A percentile compares a stretch with the other conserved stretches of the same genome.
These are phyloP conservation scores for Drosophila watanabei DNA, from an alignment of 1,140 invertebrate species.

Conservation along the genomic window DNA sequence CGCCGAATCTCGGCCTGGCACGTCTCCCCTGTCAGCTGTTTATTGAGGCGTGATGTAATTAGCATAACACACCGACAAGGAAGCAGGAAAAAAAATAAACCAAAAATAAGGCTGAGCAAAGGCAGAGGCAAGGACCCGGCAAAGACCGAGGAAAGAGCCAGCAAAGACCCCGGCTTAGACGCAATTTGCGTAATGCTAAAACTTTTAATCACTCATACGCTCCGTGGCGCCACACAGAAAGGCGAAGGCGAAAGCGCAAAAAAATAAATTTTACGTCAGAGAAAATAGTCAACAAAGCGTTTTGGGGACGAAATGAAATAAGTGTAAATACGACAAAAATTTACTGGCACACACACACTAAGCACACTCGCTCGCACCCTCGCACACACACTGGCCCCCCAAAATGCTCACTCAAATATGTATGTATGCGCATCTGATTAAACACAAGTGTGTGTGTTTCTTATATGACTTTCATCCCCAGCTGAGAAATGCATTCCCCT, in stretches of 20 bases:
- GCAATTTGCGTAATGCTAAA: constrained; percentile 79
- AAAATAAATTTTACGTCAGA: constrained; percentile 43
- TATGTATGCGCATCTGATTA: constrained; percentile 82
- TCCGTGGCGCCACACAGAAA: constrained; percentile 53
- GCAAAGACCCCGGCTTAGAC: constrained; percentile 48
- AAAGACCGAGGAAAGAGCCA: constrained; percentile 5
- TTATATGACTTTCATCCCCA: constrained; percentile 59
- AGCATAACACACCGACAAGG: constrained; percentile 64
- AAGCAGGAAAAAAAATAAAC: constrained; percentile 5
- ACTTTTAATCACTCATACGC: constrained; percentile 83
- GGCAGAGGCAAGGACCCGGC: background rate
- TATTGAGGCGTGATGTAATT: constrained; percentile 77
- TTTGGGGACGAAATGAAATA: constrained; percentile 68
- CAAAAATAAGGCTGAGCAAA: constrained; percentile 1
- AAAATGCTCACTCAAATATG: constrained; percentile 75
- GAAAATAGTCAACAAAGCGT: constrained; percentile 69
- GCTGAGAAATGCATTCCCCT: constrained; percentile 36
- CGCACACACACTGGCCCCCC: background rate
- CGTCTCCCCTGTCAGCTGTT: constrained; percentile 53
- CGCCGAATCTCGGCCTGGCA: constrained; percentile 34
- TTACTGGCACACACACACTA: constrained; percentile 23
- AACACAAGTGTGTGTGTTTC: constrained; percentile 61
- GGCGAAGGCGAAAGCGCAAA: constrained; percentile 13
- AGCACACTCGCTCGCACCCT: background rate
- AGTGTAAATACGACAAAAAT: constrained; percentile 73